Conservation (phyloP, 64 coral and sea anemone genomes). For the Trachythela sp. region DNA sequence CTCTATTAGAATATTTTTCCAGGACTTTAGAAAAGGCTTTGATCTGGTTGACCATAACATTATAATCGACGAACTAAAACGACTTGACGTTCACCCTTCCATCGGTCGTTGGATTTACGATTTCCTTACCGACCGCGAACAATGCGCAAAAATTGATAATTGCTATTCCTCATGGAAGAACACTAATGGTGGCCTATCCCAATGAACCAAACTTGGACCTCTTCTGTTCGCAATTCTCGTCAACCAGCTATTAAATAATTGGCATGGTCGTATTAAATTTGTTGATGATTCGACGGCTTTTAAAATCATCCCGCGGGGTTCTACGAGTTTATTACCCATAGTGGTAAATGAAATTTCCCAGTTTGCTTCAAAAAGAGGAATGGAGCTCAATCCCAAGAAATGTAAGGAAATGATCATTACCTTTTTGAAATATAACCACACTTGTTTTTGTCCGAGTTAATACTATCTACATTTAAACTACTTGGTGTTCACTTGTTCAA, state of each 20-base stretch:
- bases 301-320: neutral
- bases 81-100: neutral
- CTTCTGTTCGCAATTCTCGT: too few relatives aligned
- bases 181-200: too few relatives aligned
- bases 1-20: neutral
- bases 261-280: neutral
- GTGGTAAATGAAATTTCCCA: too few relatives aligned
- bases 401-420: too few relatives aligned
- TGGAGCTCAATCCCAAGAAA: too few relatives aligned
- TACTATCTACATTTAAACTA: neutral
- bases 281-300: neutral
- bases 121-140: too few relatives aligned
- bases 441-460: neutral
- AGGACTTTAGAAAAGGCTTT: neutral
- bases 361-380: too few relatives aligned
- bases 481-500: neutral
- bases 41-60: neutral
- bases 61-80: conserved; percentile 6
- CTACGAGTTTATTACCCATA: too few relatives aligned
- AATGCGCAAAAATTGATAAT: too few relatives aligned
- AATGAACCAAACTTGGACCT: too few relatives aligned
- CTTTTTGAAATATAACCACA: too few relatives aligned
- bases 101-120: neutral
- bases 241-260: neutral
- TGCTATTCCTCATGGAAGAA: too few relatives aligned